phyloP scores from a whole-genome alignment of 2,888 invertebrate genomes.

The Drosophila siamana region DNA sequence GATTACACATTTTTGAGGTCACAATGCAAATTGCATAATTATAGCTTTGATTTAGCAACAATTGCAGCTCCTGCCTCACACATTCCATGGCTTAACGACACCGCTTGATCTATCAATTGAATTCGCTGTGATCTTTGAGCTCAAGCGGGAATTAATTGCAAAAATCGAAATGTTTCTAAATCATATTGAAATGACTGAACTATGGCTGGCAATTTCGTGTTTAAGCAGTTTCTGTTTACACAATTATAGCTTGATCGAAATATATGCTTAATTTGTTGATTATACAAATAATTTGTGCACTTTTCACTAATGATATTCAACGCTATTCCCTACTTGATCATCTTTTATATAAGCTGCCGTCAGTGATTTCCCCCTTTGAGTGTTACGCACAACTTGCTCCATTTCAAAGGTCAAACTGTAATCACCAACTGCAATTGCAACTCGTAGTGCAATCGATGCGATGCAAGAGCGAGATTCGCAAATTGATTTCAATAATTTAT shows the following conservation, averaged over 20 bases:
- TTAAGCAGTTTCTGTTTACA: too few relatives aligned
- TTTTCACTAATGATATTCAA: too few relatives aligned
- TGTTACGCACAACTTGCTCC: background rate
- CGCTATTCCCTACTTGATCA: too few relatives aligned
- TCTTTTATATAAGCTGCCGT: background rate
- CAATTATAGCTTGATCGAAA: too few relatives aligned
- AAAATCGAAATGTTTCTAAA: too few relatives aligned
- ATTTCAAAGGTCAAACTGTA: conserved; percentile 10
- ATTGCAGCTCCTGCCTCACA: background rate
- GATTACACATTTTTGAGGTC: background rate
- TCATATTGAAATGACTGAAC: too few relatives aligned
- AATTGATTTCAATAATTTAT: conserved; percentile 15
- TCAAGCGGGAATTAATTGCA: background rate
- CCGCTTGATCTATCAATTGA: background rate
- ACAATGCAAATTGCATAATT: background rate
- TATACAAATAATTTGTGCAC: too few relatives aligned
- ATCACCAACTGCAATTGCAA: background rate
- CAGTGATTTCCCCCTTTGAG: background rate
- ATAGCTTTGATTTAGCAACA: background rate
- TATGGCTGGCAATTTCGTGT: too few relatives aligned
- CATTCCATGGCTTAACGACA: background rate
- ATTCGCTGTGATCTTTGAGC: background rate
- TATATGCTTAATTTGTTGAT: too few relatives aligned
- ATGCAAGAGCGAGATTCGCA: background rate
- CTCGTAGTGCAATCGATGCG: conserved; percentile 1